Evolutionary conservation across 1,140 invertebrate genomes (phyloP).

Genomic region (Dinothrombium tinctorium): DNA sequence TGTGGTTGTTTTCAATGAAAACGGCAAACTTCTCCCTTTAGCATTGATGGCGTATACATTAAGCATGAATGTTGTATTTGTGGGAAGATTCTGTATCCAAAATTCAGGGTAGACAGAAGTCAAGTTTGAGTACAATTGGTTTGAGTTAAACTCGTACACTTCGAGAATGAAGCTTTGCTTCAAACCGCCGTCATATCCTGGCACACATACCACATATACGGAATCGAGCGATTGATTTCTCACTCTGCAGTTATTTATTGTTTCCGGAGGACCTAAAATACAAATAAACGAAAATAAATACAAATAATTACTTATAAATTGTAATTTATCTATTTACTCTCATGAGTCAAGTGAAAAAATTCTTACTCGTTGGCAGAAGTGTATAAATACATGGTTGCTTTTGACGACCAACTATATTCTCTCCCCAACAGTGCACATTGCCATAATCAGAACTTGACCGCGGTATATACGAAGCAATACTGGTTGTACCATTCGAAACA

Average conservation of each 20-base stretch:
- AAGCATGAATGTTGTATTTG: too few relatives aligned
- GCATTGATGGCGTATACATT: too few relatives aligned
- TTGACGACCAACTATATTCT: slow-evolving; percentile 13
- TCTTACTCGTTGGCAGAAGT: slow-evolving; percentile 15
- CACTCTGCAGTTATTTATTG: slow-evolving; percentile 60
- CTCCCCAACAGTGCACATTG: slow-evolving; percentile 14
- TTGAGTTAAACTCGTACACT: too few relatives aligned
- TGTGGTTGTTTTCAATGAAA: too few relatives aligned
- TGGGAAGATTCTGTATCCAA: too few relatives aligned
- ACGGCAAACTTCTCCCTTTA: too few relatives aligned
- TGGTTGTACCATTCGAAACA: slow-evolving; percentile 8
- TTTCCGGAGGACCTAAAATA: slow-evolving; percentile 32
- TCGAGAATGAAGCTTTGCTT: slow-evolving; percentile 53
- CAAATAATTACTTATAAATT: too few relatives aligned
- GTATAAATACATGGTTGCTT: slow-evolving; percentile 13
- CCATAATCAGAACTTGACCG: slow-evolving; percentile 16
- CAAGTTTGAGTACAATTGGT: too few relatives aligned
- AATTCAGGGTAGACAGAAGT: too few relatives aligned
- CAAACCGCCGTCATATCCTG: slow-evolving; percentile 62
- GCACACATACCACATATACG: slow-evolving; percentile 44
- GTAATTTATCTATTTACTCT: too few relatives aligned
- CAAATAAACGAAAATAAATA: too few relatives aligned
- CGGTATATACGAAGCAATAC: slow-evolving; percentile 15
- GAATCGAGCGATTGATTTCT: slow-evolving; percentile 59
- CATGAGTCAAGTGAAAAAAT: too few relatives aligned